Conservation (phyloP, 2,797 vertebrate species). For the Lacerta viridis region DNA sequence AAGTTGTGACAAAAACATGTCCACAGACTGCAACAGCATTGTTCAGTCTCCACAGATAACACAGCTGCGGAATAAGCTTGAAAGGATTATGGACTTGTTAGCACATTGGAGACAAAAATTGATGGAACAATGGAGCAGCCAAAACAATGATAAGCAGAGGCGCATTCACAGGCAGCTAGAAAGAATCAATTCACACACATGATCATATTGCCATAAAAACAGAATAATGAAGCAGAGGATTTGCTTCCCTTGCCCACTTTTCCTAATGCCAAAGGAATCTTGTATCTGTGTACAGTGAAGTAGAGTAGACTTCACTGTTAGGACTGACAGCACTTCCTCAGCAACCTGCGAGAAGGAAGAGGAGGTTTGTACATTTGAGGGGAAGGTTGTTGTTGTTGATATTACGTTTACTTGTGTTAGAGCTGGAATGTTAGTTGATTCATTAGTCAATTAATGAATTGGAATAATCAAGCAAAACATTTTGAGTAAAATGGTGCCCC, state of each 20-base stretch:
- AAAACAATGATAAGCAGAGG: neutral
- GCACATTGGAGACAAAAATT: neutral
- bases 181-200: neutral
- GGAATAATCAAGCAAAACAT: neutral
- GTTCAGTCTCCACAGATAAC: neutral
- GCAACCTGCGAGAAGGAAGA: neutral
- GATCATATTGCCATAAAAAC: constrained; percentile 1
- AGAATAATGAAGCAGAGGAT: neutral
- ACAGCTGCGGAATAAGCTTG: neutral
- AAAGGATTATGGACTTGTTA: constrained; percentile 17
- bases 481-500: neutral
- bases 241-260: neutral
- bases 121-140: neutral
- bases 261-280: neutral
- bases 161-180: constrained; percentile 20
- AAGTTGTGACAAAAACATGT: neutral
- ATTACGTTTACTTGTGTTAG: neutral
- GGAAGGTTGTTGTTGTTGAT: too few relatives aligned
- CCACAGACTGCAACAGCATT: constrained; percentile 11
- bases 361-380: neutral
- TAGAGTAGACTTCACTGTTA: too few relatives aligned
- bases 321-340: neutral
- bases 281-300: neutral
- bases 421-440: neutral
- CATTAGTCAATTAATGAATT: neutral